These are phyloP conservation scores for Fundulus diaphanus DNA, from an alignment of 2,797 vertebrate genomes.

Conservation along the genomic window DNA sequence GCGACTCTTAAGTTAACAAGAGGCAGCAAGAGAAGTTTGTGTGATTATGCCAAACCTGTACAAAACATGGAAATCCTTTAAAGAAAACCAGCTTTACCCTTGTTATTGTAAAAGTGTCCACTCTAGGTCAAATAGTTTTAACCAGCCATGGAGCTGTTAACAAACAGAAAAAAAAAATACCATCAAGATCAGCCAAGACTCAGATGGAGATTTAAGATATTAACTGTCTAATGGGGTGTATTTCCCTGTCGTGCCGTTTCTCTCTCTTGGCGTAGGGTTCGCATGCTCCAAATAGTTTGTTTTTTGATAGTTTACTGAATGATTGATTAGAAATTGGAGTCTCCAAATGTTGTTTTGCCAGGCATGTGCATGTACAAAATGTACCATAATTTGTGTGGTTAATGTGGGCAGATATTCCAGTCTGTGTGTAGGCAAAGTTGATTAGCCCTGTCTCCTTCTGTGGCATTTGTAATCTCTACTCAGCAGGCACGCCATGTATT, in stretches of 20 bases:
- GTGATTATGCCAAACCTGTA: background rate
- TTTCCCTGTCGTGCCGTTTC: constrained; percentile 20
- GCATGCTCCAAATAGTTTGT: constrained; percentile 41
- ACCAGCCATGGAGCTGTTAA: background rate
- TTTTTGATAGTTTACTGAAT: constrained; percentile 42
- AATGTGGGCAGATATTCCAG: constrained; percentile 71
- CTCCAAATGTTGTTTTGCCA: constrained; percentile 46
- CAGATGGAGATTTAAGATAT: constrained; percentile 31
- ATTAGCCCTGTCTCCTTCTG: constrained; percentile 69
- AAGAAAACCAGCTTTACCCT: background rate
- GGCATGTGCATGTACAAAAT: constrained; percentile 64
- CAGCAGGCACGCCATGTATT: constrained; percentile 32
- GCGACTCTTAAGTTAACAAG: background rate
- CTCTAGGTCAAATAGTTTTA: constrained; percentile 3
- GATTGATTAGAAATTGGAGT: constrained; percentile 59
- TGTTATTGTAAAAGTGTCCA: background rate
- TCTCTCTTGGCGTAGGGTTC: constrained; percentile 26
- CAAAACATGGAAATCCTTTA: background rate
- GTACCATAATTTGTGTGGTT: constrained; percentile 69
- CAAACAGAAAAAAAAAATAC: constrained; percentile 1
- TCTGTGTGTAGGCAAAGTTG: constrained; percentile 62
- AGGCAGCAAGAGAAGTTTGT: background rate
- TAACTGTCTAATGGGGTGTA: constrained; percentile 28
- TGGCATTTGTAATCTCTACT: constrained; percentile 61
- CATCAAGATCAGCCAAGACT: background rate